Evolutionary conservation across 2,113 vertebrate species (phyloP).

Genomic region (Forbesichthys papilliferus): DNA sequence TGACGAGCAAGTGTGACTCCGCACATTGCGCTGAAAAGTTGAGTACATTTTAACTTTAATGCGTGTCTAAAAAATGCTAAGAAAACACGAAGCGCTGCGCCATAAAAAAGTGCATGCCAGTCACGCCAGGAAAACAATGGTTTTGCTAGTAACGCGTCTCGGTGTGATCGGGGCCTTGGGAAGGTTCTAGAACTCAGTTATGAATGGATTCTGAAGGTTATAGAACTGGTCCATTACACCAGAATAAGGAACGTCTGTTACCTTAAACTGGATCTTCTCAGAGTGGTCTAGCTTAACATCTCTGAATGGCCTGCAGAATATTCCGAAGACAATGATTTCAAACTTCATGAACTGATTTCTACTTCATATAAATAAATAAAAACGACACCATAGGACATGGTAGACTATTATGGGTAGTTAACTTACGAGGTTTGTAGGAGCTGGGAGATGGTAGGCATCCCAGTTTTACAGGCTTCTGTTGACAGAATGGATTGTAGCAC

Average conservation of each 20-base stretch:
- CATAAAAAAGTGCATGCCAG: no score
- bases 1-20: no score
- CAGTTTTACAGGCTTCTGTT: slow-evolving; percentile 90
- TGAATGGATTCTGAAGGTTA: no score
- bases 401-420: background rate
- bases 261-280: slow-evolving; percentile 95
- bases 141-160: no score
- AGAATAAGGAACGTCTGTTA: slow-evolving; percentile 51
- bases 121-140: no score
- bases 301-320: slow-evolving; percentile 84
- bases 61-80: no score
- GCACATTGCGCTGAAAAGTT: no score
- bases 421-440: slow-evolving; percentile 95
- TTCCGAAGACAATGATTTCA: slow-evolving; percentile 27
- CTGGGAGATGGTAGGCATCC: slow-evolving; percentile 87
- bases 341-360: background rate
- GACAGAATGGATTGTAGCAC: slow-evolving; percentile 96
- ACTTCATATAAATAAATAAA: background rate
- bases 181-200: no score
- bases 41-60: no score
- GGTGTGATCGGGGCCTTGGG: no score
- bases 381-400: background rate
- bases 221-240: no score
- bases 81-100: no score
- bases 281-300: slow-evolving; percentile 86